These are phyloP conservation scores for Prionace glauca DNA, from an alignment of 2,797 vertebrate species.

Conservation along the genomic window DNA sequence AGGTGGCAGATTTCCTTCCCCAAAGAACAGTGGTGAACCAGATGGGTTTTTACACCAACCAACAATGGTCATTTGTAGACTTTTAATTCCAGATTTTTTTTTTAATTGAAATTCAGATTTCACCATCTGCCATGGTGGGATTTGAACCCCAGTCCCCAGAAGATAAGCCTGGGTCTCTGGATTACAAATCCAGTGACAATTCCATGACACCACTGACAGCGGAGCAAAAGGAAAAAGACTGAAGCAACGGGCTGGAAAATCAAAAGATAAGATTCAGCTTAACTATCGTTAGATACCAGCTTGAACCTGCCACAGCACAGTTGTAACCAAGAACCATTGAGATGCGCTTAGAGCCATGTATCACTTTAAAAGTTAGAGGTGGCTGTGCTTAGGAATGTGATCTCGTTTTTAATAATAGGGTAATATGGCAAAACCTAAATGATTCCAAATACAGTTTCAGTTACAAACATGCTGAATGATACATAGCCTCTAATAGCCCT, in stretches of 20 bases:
- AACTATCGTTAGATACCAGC: neutral
- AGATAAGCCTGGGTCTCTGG: too few species aligned
- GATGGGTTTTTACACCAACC: too few species aligned
- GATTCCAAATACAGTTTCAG: neutral
- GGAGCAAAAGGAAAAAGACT: neutral
- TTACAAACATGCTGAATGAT: neutral
- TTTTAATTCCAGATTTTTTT: too few species aligned
- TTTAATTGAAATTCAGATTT: too few species aligned
- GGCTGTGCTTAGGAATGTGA: neutral
- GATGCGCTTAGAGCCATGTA: neutral
- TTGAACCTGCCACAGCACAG: neutral
- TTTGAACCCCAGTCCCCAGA: too few species aligned
- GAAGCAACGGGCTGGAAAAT: neutral
- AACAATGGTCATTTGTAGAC: too few species aligned
- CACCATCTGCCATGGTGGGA: too few species aligned
- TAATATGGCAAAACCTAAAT: neutral
- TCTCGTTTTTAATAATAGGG: neutral
- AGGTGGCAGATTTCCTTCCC: too few species aligned
- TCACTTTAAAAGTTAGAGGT: neutral
- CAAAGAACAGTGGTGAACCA: too few species aligned
- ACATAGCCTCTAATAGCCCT: neutral
- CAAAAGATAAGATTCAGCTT: neutral
- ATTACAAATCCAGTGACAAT: too few species aligned
- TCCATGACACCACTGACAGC: too few species aligned
- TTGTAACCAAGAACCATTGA: neutral